Evolutionary conservation across 2,888 invertebrate species (phyloP).

Genomic region (Chaitophorus viminalis): DNA sequence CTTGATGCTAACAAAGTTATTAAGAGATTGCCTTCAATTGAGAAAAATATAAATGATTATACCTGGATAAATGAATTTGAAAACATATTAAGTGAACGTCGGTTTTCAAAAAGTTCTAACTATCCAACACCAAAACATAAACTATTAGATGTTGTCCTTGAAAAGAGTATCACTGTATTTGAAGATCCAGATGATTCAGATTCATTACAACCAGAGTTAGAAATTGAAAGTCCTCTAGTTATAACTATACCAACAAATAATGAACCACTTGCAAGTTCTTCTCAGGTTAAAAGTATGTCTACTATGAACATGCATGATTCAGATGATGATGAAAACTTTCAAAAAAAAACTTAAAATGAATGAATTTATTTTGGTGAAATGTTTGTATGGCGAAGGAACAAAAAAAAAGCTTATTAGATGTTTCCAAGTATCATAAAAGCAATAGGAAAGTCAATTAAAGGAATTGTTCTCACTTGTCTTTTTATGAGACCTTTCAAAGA

Average conservation of each 20-base stretch:
- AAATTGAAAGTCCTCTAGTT: neutral
- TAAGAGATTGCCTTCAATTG: neutral
- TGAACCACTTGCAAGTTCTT: neutral
- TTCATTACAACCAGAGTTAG: neutral
- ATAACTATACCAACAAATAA: neutral
- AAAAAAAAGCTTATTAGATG: neutral
- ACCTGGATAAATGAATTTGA: neutral
- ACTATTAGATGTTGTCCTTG: neutral
- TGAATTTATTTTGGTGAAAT: too few species aligned
- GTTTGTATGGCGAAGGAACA: neutral
- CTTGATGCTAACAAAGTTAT: neutral
- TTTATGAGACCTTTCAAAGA: neutral
- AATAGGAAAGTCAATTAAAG: neutral
- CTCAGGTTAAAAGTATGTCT: neutral
- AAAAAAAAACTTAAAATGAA: neutral
- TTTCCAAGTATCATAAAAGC: neutral
- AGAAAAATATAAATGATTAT: neutral
- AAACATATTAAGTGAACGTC: neutral
- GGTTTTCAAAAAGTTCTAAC: neutral
- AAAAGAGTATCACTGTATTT: neutral
- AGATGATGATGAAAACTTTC: neutral
- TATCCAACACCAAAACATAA: neutral
- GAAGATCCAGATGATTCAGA: neutral
- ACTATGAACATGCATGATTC: neutral
- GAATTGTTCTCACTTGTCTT: neutral